phyloP scores from a whole-genome alignment of 2,113 vertebrate genomes.

The Aegithalos caudatus region DNA sequence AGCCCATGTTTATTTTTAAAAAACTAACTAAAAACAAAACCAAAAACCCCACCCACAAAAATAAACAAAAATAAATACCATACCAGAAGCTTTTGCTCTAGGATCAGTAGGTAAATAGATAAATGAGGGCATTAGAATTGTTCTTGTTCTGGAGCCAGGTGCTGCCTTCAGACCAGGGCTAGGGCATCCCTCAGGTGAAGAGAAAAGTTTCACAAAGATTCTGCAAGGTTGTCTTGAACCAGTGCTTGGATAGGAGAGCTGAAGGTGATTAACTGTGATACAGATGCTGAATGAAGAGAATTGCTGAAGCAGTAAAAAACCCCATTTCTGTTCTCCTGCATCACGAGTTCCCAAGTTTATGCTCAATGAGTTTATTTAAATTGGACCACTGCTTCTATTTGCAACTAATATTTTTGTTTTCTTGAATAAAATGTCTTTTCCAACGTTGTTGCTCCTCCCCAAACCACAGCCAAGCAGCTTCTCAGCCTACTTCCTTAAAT shows the following conservation, averaged over 20 bases:
- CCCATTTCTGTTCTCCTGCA: not conserved
- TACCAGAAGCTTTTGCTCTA: not conserved
- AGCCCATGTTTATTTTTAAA: not conserved
- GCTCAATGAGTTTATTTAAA: not conserved
- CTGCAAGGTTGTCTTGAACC: not conserved
- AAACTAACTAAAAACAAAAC: too few species aligned
- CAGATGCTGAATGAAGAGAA: not conserved
- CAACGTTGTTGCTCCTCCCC: not conserved
- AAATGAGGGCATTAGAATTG: not conserved
- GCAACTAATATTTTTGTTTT: conserved; percentile 28
- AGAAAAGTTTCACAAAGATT: not conserved
- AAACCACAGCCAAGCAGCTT: not conserved
- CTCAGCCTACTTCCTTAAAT: not conserved
- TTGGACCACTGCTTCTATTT: not conserved
- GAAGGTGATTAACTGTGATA: not conserved
- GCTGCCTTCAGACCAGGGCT: not conserved
- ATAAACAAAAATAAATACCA: not conserved
- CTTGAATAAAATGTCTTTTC: conserved; percentile 31
- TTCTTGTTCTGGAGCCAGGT: not conserved
- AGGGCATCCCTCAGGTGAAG: not conserved
- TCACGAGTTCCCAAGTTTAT: not conserved
- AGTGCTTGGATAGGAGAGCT: not conserved
- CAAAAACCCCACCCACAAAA: not conserved
- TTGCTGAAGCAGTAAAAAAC: not conserved
- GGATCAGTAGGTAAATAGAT: not conserved